Evolutionary conservation across 2,888 invertebrate genomes (phyloP), one percentile per base, ranked within the genome.

Genomic region (Heliconius hortense): DNA sequence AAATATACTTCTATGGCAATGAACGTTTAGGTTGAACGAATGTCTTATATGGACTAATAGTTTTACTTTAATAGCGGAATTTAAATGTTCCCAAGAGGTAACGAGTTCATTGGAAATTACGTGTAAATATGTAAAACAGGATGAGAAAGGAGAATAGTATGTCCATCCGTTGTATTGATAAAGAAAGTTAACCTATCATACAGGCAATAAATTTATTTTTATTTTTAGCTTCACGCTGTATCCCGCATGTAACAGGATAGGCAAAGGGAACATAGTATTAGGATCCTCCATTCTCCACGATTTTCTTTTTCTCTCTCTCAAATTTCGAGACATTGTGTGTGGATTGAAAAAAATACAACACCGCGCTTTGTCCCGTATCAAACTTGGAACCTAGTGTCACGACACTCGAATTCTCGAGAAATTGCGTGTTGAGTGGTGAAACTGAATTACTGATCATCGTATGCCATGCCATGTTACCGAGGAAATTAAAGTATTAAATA

Each of bases 91-190:
- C 53, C 13, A 21, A 13, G 28, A 53, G 53, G 31, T 53, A 53
- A 53, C 26, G 43, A 53, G 68, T 69, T 69, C 53, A 69, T 69
- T 31, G 53, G 53, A 69, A 69, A 68, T 53, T 31, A 43, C 39
- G n/a, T 66, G 39, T 13, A 28, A 53, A 53, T 31, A 68, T 68
- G 68, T 31, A 68, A 68, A 66, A 24, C 11, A n/a, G 64, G n/a
- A 35, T 11, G 64, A 66, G 39, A 69, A 56, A 53, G n/a, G 35
- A 66, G 39, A 69, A 31, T 53, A 31, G 53, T n/a, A 31, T 69
- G n/a, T 69, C n/a, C 7, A 24, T 67, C 26, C 26, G 48, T 26
- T 53, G 13, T 28, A 26, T 48, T 59, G 21, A 63, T 21, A 31
- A 31, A 21, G 63, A 11, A 24, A 24, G 24, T 59, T 10, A n/a